Evolutionary conservation across 2,797 vertebrate species (phyloP).

Genomic region (Falco naumanni): DNA sequence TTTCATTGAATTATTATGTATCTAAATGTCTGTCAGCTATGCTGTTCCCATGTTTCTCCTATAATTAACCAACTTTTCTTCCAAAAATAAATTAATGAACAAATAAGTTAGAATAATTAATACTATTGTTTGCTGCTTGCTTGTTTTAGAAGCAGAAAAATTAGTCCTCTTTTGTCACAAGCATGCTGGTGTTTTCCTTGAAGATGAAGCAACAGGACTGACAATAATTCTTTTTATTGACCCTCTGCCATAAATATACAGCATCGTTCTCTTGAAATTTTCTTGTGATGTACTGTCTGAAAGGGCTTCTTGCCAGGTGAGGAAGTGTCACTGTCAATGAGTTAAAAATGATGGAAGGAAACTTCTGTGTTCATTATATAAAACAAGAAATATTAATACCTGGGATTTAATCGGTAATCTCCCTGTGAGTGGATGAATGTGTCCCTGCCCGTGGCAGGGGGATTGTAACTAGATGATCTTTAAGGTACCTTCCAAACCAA

Average conservation of each 20-base stretch:
- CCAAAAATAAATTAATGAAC: not conserved
- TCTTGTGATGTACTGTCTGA: not conserved
- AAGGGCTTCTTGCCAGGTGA: not conserved
- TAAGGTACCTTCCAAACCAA: too few relatives aligned
- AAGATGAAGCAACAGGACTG: not conserved
- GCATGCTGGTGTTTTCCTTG: not conserved
- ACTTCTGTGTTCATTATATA: not conserved
- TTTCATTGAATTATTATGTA: not conserved
- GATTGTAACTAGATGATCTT: too few relatives aligned
- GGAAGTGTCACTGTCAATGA: not conserved
- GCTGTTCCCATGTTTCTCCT: not conserved
- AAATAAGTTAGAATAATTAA: not conserved
- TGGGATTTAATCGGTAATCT: not conserved
- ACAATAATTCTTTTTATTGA: not conserved
- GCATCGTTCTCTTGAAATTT: not conserved
- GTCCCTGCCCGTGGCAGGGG: too few relatives aligned
- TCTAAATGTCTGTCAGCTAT: not conserved
- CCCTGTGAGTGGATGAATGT: not conserved
- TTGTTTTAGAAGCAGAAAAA: not conserved
- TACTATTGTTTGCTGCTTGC: not conserved
- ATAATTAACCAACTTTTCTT: not conserved
- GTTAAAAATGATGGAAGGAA: not conserved
- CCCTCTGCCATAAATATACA: not conserved
- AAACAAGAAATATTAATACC: not conserved
- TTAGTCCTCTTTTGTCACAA: not conserved